Evolutionary conservation across 2,888 invertebrate genomes (phyloP).

Genomic region (Ganaspis brasiliensis): DNA sequence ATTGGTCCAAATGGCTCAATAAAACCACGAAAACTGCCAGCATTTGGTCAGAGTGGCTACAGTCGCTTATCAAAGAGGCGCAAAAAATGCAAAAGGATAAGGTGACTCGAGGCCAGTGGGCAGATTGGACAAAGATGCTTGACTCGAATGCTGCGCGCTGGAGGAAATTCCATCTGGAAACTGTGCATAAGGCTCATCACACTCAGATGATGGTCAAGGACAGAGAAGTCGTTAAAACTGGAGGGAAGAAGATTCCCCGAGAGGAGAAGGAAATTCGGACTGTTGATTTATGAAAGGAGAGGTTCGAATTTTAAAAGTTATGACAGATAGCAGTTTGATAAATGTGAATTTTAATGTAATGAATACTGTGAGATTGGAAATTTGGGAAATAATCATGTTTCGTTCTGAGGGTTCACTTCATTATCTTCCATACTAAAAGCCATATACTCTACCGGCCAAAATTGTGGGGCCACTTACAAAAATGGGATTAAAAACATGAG

Average conservation of each 20-base stretch:
- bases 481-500: too few relatives aligned
- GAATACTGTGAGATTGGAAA: too few relatives aligned
- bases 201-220: constrained; percentile 66
- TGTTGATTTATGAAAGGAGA: constrained; percentile 2
- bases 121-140: constrained; percentile 66
- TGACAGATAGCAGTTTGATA: too few relatives aligned
- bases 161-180: constrained; percentile 67
- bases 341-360: too few relatives aligned
- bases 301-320: too few relatives aligned
- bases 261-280: constrained; percentile 37
- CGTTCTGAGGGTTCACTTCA: too few relatives aligned
- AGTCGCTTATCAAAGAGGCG: constrained; percentile 62
- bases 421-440: too few relatives aligned
- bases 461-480: too few relatives aligned
- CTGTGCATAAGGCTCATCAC: constrained; percentile 66
- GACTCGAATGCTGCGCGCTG: constrained; percentile 67
- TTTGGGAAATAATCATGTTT: too few relatives aligned
- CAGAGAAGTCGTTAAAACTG: constrained; percentile 68
- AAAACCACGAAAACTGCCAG: constrained; percentile 62
- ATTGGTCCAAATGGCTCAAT: constrained; percentile 69
- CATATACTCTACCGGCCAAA: too few relatives aligned
- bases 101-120: constrained; percentile 66
- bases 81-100: constrained; percentile 56
- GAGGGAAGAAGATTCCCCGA: constrained; percentile 40
- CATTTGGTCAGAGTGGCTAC: constrained; percentile 71